Base-by-base conservation (phyloP, 2,888 invertebrate genomes). In the Scelioninae gen. 2 region DNA sequence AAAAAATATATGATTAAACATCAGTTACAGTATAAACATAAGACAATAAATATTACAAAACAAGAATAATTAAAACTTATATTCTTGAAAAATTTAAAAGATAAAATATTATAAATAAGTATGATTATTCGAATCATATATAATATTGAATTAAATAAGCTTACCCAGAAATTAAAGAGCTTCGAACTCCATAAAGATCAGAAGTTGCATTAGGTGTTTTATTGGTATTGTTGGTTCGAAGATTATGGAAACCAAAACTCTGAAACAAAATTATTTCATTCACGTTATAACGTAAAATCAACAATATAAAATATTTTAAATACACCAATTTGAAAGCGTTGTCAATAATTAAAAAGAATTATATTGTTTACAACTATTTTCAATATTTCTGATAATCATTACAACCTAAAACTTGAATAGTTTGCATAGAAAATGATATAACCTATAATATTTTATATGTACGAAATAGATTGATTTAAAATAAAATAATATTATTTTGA, bases 191-290 rank as follows among this genome's bases (percentile, higher is more conserved):
- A 83, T 90, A 92, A 16, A 11, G 9, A 18, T 90, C 91, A 77
- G 90, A 89, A 28, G 87, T 85, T 46, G 88, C n/a, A 80, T 19
- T 25, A 9, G 10, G 87, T 84, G 76, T 84, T 7, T 77, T 68
- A 7, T 84, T 84, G 74, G 87, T 82, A 67, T 87, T 87, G 81
- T 89, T 90, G 1, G 89, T 87, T 87, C 91, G 90, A 25, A 91
- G 73, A 7, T 91, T 86, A 45, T 91, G 90, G 75, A 92, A 87
- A 76, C 89, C 90, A 78, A 92, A 92, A 89, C 91, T 92, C 92
- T 92, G 84, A 61, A 87, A 89, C 25, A 31, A 31, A 2, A 5
- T 2, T 22, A 22, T 22, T 22, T 22, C 2, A 22, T 4, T 22
- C 5, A n/a, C n/a, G n/a, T n/a, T n/a, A n/a, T 22, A 22, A 22